These are phyloP conservation scores for Eulimnadia texana DNA, from an alignment of 1,140 invertebrate genomes.

Conservation along the genomic window DNA sequence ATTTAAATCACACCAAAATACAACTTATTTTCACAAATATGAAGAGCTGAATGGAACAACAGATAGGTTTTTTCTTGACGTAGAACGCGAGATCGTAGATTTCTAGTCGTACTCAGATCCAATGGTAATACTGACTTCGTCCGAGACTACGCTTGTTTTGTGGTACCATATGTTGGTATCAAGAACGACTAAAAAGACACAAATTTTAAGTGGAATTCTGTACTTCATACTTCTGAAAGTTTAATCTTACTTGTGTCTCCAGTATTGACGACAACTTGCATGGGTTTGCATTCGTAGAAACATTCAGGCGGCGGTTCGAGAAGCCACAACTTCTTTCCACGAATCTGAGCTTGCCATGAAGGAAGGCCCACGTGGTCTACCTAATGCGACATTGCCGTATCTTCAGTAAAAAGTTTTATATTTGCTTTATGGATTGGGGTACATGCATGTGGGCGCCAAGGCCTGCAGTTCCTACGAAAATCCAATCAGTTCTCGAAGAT, in stretches of 20 bases:
- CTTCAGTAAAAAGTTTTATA: background rate
- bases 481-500: constrained; percentile 59
- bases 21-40: too few species aligned
- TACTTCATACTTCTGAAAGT: background rate
- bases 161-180: constrained; percentile 94
- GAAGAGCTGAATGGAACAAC: background rate
- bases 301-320: constrained; percentile 81
- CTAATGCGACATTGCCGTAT: constrained; percentile 34
- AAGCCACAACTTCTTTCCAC: constrained; percentile 68
- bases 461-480: constrained; percentile 88
- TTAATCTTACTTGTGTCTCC: constrained; percentile 76
- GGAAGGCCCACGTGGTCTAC: constrained; percentile 78
- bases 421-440: constrained; percentile 29
- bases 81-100: background rate
- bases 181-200: constrained; percentile 62
- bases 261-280: constrained; percentile 56
- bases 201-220: background rate
- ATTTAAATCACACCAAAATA: too few species aligned
- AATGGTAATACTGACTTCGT: constrained; percentile 84
- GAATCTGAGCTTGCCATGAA: constrained; percentile 88
- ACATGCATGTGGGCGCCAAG: constrained; percentile 89
- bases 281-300: constrained; percentile 48
- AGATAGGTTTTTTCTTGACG: background rate
- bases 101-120: constrained; percentile 82
- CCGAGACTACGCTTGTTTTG: constrained; percentile 66